Conservation (phyloP, 2,888 invertebrate species). For the Prosapia bicincta region DNA sequence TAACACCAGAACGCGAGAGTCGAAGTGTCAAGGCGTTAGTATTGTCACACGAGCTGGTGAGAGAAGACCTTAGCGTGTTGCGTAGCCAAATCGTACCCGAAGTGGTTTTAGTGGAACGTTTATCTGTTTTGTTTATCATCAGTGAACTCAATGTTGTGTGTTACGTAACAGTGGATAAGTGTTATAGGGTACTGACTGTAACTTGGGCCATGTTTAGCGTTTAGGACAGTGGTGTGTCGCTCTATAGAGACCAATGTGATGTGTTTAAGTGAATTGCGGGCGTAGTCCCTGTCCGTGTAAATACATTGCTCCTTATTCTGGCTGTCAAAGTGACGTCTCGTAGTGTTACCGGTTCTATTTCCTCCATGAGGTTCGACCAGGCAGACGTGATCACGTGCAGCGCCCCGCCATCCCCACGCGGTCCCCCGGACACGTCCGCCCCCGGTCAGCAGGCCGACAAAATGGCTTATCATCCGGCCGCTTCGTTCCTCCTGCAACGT, state of each 20-base stretch:
- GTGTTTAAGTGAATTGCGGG: not conserved
- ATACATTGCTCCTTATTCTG: constrained; percentile 10
- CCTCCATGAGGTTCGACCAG: constrained; percentile 70
- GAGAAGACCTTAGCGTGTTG: constrained; percentile 40
- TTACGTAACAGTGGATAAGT: not conserved
- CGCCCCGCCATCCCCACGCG: constrained; percentile 52
- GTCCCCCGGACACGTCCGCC: constrained; percentile 48
- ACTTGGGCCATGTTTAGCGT: not conserved
- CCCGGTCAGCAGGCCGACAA: constrained; percentile 49
- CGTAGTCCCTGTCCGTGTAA: not conserved
- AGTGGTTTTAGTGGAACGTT: not conserved
- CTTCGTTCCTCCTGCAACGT: constrained; percentile 55
- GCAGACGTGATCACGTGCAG: constrained; percentile 55
- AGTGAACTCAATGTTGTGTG: not conserved
- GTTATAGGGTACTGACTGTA: not conserved
- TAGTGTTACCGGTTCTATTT: constrained; percentile 13
- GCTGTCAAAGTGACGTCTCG: constrained; percentile 27
- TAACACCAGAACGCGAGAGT: constrained; percentile 48
- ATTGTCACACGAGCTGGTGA: constrained; percentile 35
- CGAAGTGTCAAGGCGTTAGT: constrained; percentile 42
- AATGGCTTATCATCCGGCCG: constrained; percentile 42
- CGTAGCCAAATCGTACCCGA: constrained; percentile 31
- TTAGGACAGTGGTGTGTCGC: not conserved
- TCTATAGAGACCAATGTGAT: not conserved
- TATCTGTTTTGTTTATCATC: not conserved